Conservation (phyloP, 2,888 invertebrate species). For the Archaeoteleia sp. region DNA sequence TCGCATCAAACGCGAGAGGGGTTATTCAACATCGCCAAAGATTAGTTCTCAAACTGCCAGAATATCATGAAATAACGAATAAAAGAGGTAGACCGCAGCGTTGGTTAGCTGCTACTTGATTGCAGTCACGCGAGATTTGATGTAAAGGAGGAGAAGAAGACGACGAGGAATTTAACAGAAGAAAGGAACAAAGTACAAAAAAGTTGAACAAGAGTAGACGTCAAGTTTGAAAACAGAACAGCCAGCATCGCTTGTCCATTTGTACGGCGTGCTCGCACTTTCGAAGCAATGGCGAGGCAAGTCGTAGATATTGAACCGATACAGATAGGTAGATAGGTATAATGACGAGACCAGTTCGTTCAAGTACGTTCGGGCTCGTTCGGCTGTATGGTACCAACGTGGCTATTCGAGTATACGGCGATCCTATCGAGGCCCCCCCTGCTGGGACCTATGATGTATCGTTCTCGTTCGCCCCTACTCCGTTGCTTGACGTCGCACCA, state of each 20-base stretch:
- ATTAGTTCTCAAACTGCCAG: conserved; percentile 39
- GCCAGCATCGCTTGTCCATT: conserved; percentile 14
- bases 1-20: conserved; percentile 35
- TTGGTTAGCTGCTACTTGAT: conserved; percentile 45
- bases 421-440: conserved; percentile 59
- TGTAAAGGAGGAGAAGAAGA: conserved; percentile 27
- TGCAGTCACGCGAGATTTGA: conserved; percentile 57
- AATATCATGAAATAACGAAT: conserved; percentile 34
- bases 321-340: conserved; percentile 64
- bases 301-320: conserved; percentile 56
- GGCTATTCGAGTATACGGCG: conserved; percentile 64
- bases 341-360: conserved; percentile 62
- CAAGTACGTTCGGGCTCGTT: conserved; percentile 44
- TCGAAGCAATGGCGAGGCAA: conserved; percentile 25
- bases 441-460: conserved; percentile 72
- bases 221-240: conserved; percentile 36
- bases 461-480: conserved; percentile 69
- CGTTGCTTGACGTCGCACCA: conserved; percentile 47
- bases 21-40: conserved; percentile 40
- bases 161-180: background rate
- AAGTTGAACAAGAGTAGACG: conserved; percentile 29
- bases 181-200: conserved; percentile 18
- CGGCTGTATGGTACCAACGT: conserved; percentile 58
- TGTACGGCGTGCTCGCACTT: conserved; percentile 32
- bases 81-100: conserved; percentile 35